Evolutionary conservation across 92 coral and sea anemone species (phyloP).

Genomic region (Heliopora coerulea): DNA sequence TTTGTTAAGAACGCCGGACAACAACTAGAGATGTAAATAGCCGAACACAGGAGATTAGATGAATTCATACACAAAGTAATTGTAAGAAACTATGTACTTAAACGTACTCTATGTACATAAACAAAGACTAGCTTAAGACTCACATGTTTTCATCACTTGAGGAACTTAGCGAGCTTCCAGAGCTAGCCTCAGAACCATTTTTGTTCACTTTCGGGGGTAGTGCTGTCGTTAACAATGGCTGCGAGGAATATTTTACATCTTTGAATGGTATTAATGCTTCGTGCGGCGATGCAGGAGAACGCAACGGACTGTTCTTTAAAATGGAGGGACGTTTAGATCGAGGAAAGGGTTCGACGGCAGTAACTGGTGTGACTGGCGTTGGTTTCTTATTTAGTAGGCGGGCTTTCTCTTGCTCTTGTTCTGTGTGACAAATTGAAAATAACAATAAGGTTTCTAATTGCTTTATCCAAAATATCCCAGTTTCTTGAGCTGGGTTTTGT

Average conservation of each 20-base stretch:
- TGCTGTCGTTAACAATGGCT: neutral
- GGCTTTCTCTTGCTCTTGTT: constrained; percentile 33
- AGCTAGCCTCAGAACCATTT: constrained; percentile 40
- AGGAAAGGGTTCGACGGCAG: constrained; percentile 21
- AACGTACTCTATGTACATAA: neutral
- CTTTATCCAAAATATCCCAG: too few species aligned
- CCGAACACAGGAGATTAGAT: too few species aligned
- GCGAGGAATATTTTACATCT: neutral
- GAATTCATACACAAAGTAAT: too few species aligned
- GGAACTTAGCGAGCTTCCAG: constrained; percentile 35
- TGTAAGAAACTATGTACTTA: too few species aligned
- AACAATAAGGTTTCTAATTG: too few species aligned
- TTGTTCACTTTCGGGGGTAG: constrained; percentile 12
- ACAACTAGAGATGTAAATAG: too few species aligned
- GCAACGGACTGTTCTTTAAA: constrained; percentile 15
- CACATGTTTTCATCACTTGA: constrained; percentile 1
- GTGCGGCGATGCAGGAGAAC: neutral
- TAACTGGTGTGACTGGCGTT: constrained; percentile 5
- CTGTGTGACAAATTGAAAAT: too few species aligned
- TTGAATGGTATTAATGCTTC: neutral
- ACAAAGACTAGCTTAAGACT: neutral
- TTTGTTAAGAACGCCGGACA: too few species aligned
- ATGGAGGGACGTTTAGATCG: constrained; percentile 24
- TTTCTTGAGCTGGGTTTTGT: too few species aligned
- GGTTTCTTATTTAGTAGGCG: constrained; percentile 15